Evolutionary conservation across 2,113 vertebrate genomes (phyloP).

Genomic region (Toxotes chatareus): DNA sequence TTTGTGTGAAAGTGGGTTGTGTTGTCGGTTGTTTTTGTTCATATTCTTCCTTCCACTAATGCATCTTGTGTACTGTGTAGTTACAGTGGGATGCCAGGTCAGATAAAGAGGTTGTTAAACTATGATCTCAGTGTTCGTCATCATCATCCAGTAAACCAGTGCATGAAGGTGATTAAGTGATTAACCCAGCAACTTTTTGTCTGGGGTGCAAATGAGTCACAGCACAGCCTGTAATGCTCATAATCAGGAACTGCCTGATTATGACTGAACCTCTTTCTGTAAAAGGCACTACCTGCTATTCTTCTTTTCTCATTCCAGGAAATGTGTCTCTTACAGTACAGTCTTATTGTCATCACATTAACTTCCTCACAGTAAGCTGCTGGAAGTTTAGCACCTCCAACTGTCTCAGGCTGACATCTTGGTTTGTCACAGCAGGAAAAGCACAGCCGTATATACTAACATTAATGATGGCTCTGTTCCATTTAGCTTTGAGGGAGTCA

Average conservation of each 20-base stretch:
- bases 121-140: not conserved
- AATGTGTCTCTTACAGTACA: not conserved
- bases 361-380: not conserved
- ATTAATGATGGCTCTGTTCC: too few relatives aligned
- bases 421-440: not conserved
- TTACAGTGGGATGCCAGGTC: not conserved
- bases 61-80: not conserved
- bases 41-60: too few relatives aligned
- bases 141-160: too few relatives aligned
- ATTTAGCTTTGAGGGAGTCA: too few relatives aligned
- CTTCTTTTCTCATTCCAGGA: not conserved
- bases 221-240: too few relatives aligned
- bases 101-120: not conserved
- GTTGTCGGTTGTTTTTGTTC: not conserved
- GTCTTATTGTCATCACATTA: not conserved
- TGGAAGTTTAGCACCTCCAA: not conserved
- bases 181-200: too few relatives aligned
- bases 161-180: too few relatives aligned
- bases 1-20: not conserved
- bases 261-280: not conserved
- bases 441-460: too few relatives aligned
- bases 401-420: not conserved
- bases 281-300: not conserved
- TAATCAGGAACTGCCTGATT: not conserved
- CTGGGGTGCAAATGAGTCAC: not conserved